Conservation (phyloP, 2,113 vertebrate species). For the Chloebia gouldiae region DNA sequence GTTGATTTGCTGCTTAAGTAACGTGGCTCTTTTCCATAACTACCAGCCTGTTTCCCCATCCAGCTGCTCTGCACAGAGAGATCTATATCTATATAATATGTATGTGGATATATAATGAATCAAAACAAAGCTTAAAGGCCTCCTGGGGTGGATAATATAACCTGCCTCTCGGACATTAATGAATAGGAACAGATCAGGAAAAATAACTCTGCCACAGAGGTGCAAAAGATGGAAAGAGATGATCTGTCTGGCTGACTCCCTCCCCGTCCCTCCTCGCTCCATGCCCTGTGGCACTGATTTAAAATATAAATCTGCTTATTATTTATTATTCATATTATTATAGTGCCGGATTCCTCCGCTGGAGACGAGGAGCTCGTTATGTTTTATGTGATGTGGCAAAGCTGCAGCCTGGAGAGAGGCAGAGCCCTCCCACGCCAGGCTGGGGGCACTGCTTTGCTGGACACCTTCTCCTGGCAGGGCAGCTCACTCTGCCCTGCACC, state of each 20-base stretch:
- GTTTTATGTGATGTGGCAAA: background rate
- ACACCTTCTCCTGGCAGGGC: background rate
- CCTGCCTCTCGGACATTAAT: background rate
- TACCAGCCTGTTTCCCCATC: background rate
- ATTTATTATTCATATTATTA: slow-evolving; percentile 36
- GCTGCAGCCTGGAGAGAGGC: background rate
- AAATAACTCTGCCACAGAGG: slow-evolving; percentile 1
- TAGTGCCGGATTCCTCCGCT: background rate
- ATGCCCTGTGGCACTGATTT: background rate
- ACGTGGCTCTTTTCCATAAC: background rate
- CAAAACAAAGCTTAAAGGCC: slow-evolving; percentile 28
- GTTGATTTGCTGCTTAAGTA: background rate
- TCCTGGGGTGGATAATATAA: background rate
- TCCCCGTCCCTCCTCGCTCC: background rate
- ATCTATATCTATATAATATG: background rate
- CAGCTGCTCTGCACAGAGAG: slow-evolving; percentile 10
- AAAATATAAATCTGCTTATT: background rate
- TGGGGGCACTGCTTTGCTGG: background rate
- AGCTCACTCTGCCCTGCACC: background rate
- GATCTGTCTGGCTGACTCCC: background rate
- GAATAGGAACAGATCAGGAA: background rate
- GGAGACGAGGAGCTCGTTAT: background rate
- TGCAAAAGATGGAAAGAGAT: background rate
- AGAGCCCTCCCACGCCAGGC: background rate
- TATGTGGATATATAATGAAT: slow-evolving; percentile 15